A percentile compares a stretch with the other conserved stretches of the same genome.
phyloP scores from a whole-genome alignment of 1,140 invertebrate genomes.

The Zelostemma sp. region DNA sequence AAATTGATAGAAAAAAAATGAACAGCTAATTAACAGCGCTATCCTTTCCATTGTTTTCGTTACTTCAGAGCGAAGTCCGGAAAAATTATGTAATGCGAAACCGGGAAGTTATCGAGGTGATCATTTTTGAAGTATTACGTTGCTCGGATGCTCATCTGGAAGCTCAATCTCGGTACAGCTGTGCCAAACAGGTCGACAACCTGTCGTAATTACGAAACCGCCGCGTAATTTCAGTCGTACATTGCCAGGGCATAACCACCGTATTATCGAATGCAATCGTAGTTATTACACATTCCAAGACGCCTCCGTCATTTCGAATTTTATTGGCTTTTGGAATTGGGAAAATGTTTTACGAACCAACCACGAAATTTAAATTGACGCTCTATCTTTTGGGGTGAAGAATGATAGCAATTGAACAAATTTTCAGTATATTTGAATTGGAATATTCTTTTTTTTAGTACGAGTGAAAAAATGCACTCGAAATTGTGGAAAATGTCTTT shows the following conservation, averaged over 20 bases:
- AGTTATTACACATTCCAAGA: slow-evolving; percentile 40
- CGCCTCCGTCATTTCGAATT: slow-evolving; percentile 10
- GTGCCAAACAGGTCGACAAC: slow-evolving; percentile 26
- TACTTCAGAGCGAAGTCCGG: neutral
- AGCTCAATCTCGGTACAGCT: slow-evolving; percentile 16
- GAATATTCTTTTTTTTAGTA: too few relatives aligned
- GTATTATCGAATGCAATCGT: slow-evolving; percentile 28
- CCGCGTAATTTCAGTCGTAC: slow-evolving; percentile 25
- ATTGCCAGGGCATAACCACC: slow-evolving; percentile 6
- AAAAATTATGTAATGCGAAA: neutral
- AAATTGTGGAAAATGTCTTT: neutral
- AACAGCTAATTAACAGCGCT: too few relatives aligned
- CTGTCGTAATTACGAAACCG: slow-evolving; percentile 44
- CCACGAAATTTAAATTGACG: too few relatives aligned
- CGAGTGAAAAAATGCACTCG: neutral
- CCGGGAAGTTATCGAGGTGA: too few relatives aligned
- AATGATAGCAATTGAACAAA: too few relatives aligned
- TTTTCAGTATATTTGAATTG: too few relatives aligned
- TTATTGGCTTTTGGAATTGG: too few relatives aligned
- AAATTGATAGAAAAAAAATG: too few relatives aligned
- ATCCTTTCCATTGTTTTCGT: too few relatives aligned
- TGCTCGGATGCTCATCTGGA: slow-evolving; percentile 16
- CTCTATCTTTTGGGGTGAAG: too few relatives aligned
- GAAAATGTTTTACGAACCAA: too few relatives aligned
- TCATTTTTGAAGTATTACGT: slow-evolving; percentile 6